A percentile compares a stretch with the other conserved stretches of the same genome.
Conservation (phyloP, 2,888 invertebrate species). For the Ectobius pallidus region DNA sequence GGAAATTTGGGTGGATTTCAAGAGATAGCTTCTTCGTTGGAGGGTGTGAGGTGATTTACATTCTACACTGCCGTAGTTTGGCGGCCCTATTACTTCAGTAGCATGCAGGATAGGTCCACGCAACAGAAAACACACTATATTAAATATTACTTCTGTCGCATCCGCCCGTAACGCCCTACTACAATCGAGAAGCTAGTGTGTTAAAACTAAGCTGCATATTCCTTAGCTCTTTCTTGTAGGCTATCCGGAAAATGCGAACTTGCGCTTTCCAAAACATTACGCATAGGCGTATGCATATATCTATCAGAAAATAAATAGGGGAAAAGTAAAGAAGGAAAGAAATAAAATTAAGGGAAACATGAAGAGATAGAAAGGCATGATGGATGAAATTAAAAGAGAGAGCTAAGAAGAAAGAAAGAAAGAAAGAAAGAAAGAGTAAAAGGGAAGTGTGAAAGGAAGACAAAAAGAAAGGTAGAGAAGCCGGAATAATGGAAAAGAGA, state of each 20-base stretch:
- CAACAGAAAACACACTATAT: too few species aligned
- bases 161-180: too few species aligned
- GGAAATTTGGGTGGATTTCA: constrained; percentile 49
- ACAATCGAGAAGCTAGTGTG: too few species aligned
- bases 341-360: background rate
- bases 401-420: background rate
- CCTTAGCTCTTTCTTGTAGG: too few species aligned
- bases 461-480: background rate
- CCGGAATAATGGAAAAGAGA: background rate
- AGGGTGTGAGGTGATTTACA: constrained; percentile 34
- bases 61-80: background rate
- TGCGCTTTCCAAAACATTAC: too few species aligned
- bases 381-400: background rate
- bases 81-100: constrained; percentile 11
- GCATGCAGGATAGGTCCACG: too few species aligned
- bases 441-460: background rate
- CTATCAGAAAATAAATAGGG: background rate
- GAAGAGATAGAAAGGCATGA: background rate
- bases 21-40: constrained; percentile 36
- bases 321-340: background rate
- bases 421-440: background rate
- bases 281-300: too few species aligned
- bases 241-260: too few species aligned
- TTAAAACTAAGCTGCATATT: too few species aligned
- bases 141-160: too few species aligned